phyloP scores from a whole-genome alignment of 1,140 invertebrate species.

The Onthophagus taurus region DNA sequence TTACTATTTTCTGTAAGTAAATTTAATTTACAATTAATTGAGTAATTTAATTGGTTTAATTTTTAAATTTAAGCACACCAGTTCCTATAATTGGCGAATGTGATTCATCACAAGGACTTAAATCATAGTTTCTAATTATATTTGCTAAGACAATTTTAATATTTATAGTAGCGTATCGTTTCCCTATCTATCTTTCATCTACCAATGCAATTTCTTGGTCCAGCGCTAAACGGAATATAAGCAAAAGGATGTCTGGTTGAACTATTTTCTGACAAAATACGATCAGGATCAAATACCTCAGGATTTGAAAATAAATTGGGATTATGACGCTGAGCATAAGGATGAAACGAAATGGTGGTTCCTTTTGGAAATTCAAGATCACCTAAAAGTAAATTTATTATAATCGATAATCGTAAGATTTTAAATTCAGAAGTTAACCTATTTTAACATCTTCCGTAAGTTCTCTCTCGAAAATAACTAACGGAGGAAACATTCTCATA shows the following conservation, averaged over 20 bases:
- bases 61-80: too few relatives aligned
- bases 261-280: slow-evolving; percentile 5
- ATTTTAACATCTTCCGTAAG: slow-evolving; percentile 50
- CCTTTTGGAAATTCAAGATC: slow-evolving; percentile 1
- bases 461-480: slow-evolving; percentile 56
- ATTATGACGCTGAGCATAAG: background rate
- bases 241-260: slow-evolving; percentile 2
- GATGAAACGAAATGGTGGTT: slow-evolving; percentile 8
- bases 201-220: slow-evolving; percentile 9
- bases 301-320: slow-evolving; percentile 2
- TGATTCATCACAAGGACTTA: too few relatives aligned
- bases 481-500: slow-evolving; percentile 58
- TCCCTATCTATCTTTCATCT: too few relatives aligned
- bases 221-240: slow-evolving; percentile 9
- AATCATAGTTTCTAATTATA: too few relatives aligned
- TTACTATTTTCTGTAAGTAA: too few relatives aligned
- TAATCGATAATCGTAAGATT: too few relatives aligned
- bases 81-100: too few relatives aligned
- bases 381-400: slow-evolving; percentile 11
- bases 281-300: slow-evolving; percentile 6
- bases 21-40: too few relatives aligned
- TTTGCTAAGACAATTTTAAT: too few relatives aligned
- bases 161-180: too few relatives aligned
- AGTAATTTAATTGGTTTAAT: too few relatives aligned
- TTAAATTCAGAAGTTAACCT: too few relatives aligned